Evolutionary conservation across 1,140 invertebrate species (phyloP), one percentile per base, ranked within the genome.

Genomic region (Calephelis virginiensis): DNA sequence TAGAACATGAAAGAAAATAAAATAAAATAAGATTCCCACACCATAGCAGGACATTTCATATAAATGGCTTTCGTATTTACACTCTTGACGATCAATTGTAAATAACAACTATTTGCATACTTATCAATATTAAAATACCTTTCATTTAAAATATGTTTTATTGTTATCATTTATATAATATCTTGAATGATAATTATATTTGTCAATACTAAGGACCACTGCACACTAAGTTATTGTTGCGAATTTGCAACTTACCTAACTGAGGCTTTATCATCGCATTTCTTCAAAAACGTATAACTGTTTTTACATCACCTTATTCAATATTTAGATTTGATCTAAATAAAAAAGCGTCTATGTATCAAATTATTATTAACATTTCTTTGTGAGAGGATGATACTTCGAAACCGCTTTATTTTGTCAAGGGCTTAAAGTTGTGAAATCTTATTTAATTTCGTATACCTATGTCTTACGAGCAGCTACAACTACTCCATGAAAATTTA

Each of bases 381-480:
- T 62, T 62, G 40, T 62, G 61, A 62, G 61, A 62, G 61, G 45
- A 62, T 62, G 61, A 62, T 12, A 61, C 9, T 46, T 46, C 8
- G 6, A 50, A 37, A 28, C 17, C 28, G 56, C 38, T 60, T 60
- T 60, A 38, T 60, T 40, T 28, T 9, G 28, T 37, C 38, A 37
- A 59, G 14, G 38, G 10, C 38, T 59, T 12, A 37, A 60, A 43
- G 8, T n/a, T n/a, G 40, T 8, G 7, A 43, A 43, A 43, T 43
- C 40, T 12, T 60, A 37, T 38, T 37, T 17, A 60, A 0, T 28
- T 28, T 28, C 28, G 28, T 28, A 28, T 28, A 28, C 28, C 28
- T 28, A 28, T 28, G 28, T 28, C 28, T 28, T 28, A 28, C 28
- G 28, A 28, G 28, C 28, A 28, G 28, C 28, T 28, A 28, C 28